Conservation (phyloP, 2,888 invertebrate genomes). For the Meliscaeva auricollis region DNA sequence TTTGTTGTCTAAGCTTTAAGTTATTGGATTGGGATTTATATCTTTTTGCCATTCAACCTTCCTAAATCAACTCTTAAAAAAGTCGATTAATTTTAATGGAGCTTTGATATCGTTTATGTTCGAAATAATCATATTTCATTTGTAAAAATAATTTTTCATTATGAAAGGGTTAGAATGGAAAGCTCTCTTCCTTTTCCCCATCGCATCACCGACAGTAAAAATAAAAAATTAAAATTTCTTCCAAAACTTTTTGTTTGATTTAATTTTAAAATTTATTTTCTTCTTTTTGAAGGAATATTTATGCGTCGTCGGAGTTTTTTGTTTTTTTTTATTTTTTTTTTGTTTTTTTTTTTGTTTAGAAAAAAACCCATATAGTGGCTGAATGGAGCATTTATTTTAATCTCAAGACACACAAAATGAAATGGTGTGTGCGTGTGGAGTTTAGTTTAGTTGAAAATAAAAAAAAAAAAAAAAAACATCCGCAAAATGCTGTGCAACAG, state of each 20-base stretch:
- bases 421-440: constrained; percentile 40
- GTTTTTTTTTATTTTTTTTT: background rate
- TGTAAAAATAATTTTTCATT: background rate
- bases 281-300: background rate
- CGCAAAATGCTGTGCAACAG: constrained; percentile 63
- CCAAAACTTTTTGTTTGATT: background rate
- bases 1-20: no score
- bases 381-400: constrained; percentile 54
- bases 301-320: background rate
- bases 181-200: no score
- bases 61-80: background rate
- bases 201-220: background rate
- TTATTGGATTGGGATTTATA: background rate
- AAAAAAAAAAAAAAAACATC: constrained; percentile 47
- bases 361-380: background rate
- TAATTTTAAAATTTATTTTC: background rate
- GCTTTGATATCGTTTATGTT: background rate
- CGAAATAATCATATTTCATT: background rate
- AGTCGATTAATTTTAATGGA: background rate
- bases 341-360: background rate
- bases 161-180: no score
- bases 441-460: background rate
- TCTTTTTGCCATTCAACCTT: background rate
- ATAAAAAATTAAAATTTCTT: background rate
- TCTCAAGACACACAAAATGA: constrained; percentile 54